Conservation (phyloP, 2,888 invertebrate species). For the Byasa hedistus region DNA sequence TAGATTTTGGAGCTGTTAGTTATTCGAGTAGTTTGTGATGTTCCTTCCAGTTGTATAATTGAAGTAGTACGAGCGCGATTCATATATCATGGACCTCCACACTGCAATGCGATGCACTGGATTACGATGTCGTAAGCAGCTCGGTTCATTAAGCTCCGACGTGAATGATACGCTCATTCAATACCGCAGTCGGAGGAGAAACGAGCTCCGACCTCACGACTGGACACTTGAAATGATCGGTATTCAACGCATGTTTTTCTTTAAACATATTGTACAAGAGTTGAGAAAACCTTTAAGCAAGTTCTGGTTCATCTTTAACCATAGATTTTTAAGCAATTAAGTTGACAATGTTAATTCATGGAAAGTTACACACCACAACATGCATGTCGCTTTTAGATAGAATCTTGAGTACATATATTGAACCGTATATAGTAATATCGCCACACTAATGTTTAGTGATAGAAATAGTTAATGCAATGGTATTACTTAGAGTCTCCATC, state of each 20-base stretch:
- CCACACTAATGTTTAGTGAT: no score
- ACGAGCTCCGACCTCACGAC: neutral
- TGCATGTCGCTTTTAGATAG: no score
- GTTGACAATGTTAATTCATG: no score
- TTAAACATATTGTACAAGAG: neutral
- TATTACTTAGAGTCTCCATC: no score
- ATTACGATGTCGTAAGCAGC: slow-evolving; percentile 37
- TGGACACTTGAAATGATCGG: neutral
- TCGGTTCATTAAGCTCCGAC: slow-evolving; percentile 44
- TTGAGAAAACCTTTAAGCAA: neutral
- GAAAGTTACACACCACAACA: no score
- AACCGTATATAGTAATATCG: no score
- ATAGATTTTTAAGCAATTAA: neutral
- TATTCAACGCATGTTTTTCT: neutral
- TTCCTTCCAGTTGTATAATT: neutral
- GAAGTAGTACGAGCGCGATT: neutral
- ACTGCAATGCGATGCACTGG: slow-evolving; percentile 26
- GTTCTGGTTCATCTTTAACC: neutral
- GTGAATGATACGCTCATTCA: slow-evolving; percentile 46
- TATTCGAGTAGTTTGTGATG: neutral
- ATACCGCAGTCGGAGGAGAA: slow-evolving; percentile 28
- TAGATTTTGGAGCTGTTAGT: neutral
- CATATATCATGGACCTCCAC: neutral
- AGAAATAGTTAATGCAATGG: no score
- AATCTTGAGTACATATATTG: no score